These are phyloP conservation scores for Diorhabda elongata DNA, from an alignment of 1,140 invertebrate genomes.

Conservation along the genomic window DNA sequence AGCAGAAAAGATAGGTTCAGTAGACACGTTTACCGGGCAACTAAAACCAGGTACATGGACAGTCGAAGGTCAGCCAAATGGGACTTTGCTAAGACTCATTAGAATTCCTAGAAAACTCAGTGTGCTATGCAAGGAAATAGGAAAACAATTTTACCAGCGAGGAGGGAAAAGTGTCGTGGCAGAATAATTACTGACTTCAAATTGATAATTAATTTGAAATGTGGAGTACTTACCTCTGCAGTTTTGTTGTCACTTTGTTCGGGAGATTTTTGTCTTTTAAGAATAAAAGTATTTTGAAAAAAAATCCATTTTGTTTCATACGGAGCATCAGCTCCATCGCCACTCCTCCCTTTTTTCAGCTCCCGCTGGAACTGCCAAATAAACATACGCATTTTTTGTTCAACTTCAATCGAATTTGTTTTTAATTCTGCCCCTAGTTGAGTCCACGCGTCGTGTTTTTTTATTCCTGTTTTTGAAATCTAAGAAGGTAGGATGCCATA, in stretches of 20 bases:
- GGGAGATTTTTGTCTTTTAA: slow-evolving; percentile 12
- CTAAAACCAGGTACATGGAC: slow-evolving; percentile 12
- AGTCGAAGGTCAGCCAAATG: slow-evolving; percentile 19
- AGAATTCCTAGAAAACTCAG: slow-evolving; percentile 15
- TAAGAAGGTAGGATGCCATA: too few relatives aligned
- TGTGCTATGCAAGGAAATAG: slow-evolving; percentile 17
- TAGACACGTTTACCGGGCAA: slow-evolving; percentile 6
- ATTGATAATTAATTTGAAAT: slow-evolving; percentile 8
- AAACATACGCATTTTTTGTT: too few relatives aligned
- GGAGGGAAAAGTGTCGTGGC: slow-evolving; percentile 17
- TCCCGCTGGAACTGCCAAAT: too few relatives aligned
- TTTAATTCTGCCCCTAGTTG: too few relatives aligned
- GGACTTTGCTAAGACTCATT: slow-evolving; percentile 16
- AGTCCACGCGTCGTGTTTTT: too few relatives aligned
- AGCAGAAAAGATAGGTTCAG: slow-evolving; percentile 14
- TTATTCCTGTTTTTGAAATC: too few relatives aligned
- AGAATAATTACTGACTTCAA: slow-evolving; percentile 18
- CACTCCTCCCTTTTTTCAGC: too few relatives aligned
- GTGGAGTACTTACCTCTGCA: slow-evolving; percentile 11
- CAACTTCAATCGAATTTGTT: too few relatives aligned
- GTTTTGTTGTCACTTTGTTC: background rate
- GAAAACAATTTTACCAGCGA: slow-evolving; percentile 20
- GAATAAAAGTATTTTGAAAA: slow-evolving; percentile 16
- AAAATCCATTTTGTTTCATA: slow-evolving; percentile 13
- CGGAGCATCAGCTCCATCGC: slow-evolving; percentile 1